phyloP scores from a whole-genome alignment of 2,888 invertebrate species.

The Protophormia terraenovae region DNA sequence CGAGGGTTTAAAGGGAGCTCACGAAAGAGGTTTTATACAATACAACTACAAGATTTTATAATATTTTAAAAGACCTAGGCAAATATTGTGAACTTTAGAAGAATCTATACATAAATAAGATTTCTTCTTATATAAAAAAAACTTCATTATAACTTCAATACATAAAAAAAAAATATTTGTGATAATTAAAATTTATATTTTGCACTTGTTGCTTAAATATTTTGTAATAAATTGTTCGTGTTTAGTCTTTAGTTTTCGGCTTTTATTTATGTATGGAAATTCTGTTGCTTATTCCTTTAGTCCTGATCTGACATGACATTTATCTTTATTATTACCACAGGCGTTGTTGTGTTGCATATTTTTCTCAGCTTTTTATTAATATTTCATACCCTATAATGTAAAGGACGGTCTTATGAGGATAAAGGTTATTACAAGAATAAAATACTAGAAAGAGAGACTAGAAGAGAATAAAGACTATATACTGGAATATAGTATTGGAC shows the following conservation, averaged over 20 bases:
- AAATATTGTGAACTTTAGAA: no score
- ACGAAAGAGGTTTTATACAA: not conserved
- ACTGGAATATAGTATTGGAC: no score
- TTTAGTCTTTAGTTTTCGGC: conserved; percentile 22
- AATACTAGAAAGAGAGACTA: no score
- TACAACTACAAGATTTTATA: not conserved
- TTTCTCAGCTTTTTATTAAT: not conserved
- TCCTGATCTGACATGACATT: conserved; percentile 68
- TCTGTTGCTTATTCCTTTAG: conserved; percentile 33
- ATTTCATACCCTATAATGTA: not conserved
- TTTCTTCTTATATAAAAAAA: no score
- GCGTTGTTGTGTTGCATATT: conserved; percentile 68
- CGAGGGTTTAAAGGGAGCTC: not conserved
- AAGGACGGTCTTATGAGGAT: no score
- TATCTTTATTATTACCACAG: conserved; percentile 69
- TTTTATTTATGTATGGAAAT: not conserved
- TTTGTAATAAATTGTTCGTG: not conserved
- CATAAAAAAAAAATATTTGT: no score
- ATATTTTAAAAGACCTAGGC: no score
- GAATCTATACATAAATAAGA: no score
- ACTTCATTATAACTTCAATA: no score
- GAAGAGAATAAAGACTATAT: no score
- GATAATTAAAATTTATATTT: not conserved
- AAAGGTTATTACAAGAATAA: conserved; percentile 41
- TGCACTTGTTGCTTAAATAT: not conserved